Conservation (phyloP, 1,140 invertebrate species). For the Portunus trituberculatus region DNA sequence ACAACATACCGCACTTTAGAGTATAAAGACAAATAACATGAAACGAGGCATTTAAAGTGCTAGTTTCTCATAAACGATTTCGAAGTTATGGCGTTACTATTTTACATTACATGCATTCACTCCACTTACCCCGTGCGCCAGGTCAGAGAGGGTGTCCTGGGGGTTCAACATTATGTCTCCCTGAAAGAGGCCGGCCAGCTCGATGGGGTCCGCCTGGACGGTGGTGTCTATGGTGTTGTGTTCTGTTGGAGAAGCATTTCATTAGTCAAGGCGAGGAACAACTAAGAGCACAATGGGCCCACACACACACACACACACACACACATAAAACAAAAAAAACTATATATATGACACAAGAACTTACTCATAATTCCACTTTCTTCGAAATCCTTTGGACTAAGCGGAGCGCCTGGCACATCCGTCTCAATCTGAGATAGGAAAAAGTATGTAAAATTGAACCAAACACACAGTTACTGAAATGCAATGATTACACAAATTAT, state of each 20-base stretch:
- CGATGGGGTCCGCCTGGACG: constrained; percentile 78
- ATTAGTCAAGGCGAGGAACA: no score
- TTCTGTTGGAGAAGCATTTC: not conserved
- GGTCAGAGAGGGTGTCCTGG: constrained; percentile 29
- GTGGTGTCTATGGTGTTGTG: constrained; percentile 62
- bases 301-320: no score
- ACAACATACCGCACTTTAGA: no score
- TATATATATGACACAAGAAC: not conserved
- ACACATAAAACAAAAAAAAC: no score
- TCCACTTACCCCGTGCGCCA: constrained; percentile 41
- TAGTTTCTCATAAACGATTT: not conserved
- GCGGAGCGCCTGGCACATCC: constrained; percentile 78
- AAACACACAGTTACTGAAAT: not conserved
- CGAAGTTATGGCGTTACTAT: not conserved
- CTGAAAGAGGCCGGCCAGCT: constrained; percentile 80
- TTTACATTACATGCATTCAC: not conserved
- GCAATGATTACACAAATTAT: not conserved
- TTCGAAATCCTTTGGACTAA: constrained; percentile 79
- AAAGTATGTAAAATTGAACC: not conserved
- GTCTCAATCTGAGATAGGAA: constrained; percentile 71
- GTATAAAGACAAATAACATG: no score
- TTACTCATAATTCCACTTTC: constrained; percentile 78
- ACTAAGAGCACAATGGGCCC: no score
- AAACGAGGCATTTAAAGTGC: no score
- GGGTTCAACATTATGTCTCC: constrained; percentile 79